Conservation (phyloP, 2,113 vertebrate genomes). For the Hippocampus zosterae region DNA sequence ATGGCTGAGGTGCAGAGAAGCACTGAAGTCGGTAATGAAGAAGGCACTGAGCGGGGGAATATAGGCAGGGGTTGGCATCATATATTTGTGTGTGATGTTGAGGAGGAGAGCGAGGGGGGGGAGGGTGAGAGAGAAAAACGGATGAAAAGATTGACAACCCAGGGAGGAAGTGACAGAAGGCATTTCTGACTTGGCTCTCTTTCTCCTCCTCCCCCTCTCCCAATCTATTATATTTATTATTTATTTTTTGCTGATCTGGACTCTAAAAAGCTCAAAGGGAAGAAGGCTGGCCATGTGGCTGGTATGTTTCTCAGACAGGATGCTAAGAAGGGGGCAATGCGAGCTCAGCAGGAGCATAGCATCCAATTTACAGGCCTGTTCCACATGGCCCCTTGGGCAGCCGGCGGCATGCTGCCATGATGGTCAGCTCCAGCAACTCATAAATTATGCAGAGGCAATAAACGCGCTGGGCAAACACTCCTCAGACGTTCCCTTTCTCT, state of each 20-base stretch:
- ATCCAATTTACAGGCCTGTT: constrained; percentile 93
- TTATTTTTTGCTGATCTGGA: constrained; percentile 67
- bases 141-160: constrained; percentile 80
- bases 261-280: constrained; percentile 76
- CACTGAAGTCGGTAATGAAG: constrained; percentile 87
- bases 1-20: constrained; percentile 85
- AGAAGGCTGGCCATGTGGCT: constrained; percentile 71
- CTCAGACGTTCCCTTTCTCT: constrained; percentile 62
- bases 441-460: constrained; percentile 98
- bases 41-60: constrained; percentile 75
- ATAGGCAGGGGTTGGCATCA: constrained; percentile 69
- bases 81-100: constrained; percentile 23
- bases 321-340: constrained; percentile 71
- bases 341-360: constrained; percentile 82
- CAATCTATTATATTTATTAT: constrained; percentile 6
- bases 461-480: constrained; percentile 84
- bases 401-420: constrained; percentile 83
- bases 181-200: constrained; percentile 51
- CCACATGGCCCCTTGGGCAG: constrained; percentile 81
- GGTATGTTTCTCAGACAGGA: constrained; percentile 78
- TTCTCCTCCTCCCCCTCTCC: constrained; percentile 8
- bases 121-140: constrained; percentile 61
- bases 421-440: constrained; percentile 85
- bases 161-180: constrained; percentile 67
- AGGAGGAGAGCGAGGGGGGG: constrained; percentile 44